Evolutionary conservation across 2,113 vertebrate genomes (phyloP).

Genomic region (Plectropomus leopardus): DNA sequence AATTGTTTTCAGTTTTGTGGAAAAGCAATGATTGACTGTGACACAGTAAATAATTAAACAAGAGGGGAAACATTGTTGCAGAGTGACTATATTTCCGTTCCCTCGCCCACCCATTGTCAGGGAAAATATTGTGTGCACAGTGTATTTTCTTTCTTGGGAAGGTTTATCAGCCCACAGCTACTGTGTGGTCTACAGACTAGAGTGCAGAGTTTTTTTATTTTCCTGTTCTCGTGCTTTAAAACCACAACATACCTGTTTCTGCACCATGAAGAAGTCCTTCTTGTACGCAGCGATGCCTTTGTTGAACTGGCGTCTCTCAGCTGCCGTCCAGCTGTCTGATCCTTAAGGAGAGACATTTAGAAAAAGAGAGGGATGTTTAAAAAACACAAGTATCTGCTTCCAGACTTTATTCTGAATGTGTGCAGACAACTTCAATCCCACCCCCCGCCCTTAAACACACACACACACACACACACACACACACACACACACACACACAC

Average conservation of each 20-base stretch:
- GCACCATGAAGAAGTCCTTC: slow-evolving; percentile 99
- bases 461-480: slow-evolving; percentile 22
- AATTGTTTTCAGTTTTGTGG: slow-evolving; percentile 12
- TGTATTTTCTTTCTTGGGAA: background rate
- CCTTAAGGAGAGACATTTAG: slow-evolving; percentile 79
- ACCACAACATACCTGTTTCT: slow-evolving; percentile 90
- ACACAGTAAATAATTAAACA: slow-evolving; percentile 25
- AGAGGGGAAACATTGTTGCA: slow-evolving; percentile 34
- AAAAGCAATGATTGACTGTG: slow-evolving; percentile 21
- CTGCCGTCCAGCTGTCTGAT: slow-evolving; percentile 93
- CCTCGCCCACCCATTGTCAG: slow-evolving; percentile 7
- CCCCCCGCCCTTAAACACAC: slow-evolving; percentile 41
- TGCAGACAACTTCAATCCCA: slow-evolving; percentile 28
- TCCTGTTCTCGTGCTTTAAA: background rate
- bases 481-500: slow-evolving; percentile 48
- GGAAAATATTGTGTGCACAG: background rate
- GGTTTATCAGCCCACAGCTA: background rate
- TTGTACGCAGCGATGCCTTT: slow-evolving; percentile 95
- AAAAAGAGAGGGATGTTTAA: slow-evolving; percentile 6
- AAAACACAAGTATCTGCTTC: slow-evolving; percentile 26
- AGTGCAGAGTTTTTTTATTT: background rate
- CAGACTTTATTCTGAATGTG: slow-evolving; percentile 13
- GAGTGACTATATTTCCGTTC: slow-evolving; percentile 27
- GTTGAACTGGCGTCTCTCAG: slow-evolving; percentile 94
- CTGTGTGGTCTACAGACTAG: background rate